Percentiles rank a stretch among this genome's conserved stretches.
Evolutionary conservation across 2,888 invertebrate species (phyloP).

Genomic region (Drosophila paranaensis): DNA sequence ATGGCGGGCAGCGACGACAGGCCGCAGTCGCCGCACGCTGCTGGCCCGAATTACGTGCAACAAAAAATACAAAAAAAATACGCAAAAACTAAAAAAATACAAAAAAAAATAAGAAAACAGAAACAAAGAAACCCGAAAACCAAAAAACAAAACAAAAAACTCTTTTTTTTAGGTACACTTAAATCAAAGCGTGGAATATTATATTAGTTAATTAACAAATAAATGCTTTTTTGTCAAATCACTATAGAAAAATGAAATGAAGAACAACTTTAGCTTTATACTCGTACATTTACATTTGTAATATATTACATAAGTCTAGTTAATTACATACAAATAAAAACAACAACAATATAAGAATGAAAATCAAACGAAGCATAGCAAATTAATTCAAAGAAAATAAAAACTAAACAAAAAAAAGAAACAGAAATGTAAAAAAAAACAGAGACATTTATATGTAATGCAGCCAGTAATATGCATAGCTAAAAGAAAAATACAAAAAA

Average conservation of each 20-base stretch:
- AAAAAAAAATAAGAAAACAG: slow-evolving; percentile 18
- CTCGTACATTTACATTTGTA: slow-evolving; percentile 78
- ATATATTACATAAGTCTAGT: slow-evolving; percentile 79
- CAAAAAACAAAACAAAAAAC: slow-evolving; percentile 18
- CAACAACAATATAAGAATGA: slow-evolving; percentile 61
- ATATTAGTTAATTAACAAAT: slow-evolving; percentile 71
- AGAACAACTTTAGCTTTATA: slow-evolving; percentile 80
- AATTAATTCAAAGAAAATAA: slow-evolving; percentile 67
- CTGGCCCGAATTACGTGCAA: slow-evolving; percentile 39
- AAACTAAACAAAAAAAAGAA: slow-evolving; percentile 38
- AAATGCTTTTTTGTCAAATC: slow-evolving; percentile 84
- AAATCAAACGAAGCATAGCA: slow-evolving; percentile 78
- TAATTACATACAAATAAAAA: slow-evolving; percentile 64
- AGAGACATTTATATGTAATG: slow-evolving; percentile 76
- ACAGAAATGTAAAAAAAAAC: slow-evolving; percentile 65
- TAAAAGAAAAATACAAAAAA: slow-evolving; percentile 30
- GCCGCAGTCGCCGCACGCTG: slow-evolving; percentile 38
- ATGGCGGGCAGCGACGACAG: neutral
- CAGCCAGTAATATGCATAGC: slow-evolving; percentile 69
- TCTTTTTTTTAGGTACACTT: slow-evolving; percentile 75
- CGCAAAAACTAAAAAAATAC: slow-evolving; percentile 6
- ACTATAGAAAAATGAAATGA: slow-evolving; percentile 66
- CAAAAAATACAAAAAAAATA: slow-evolving; percentile 14
- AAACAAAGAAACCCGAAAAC: slow-evolving; percentile 24
- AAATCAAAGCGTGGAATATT: slow-evolving; percentile 77